Evolutionary conservation across 1,140 invertebrate genomes (phyloP).

Genomic region (Zaprionus vittiger): DNA sequence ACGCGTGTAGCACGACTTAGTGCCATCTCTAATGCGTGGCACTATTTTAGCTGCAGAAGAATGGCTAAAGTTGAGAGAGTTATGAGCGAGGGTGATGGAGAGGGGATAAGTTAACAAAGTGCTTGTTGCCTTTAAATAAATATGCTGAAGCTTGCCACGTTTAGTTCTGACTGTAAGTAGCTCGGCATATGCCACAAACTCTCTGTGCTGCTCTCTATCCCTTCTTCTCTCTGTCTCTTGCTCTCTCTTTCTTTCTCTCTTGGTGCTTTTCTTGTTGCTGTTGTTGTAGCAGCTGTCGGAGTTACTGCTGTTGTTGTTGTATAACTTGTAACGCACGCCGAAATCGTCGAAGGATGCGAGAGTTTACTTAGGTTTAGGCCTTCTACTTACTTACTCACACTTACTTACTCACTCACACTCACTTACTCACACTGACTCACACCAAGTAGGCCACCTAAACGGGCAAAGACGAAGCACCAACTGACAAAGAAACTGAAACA

Average conservation of each 20-base stretch:
- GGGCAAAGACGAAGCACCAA: constrained; percentile 10
- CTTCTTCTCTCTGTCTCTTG: neutral
- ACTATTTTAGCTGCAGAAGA: neutral
- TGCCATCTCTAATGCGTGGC: constrained; percentile 16
- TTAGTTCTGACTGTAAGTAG: constrained; percentile 20
- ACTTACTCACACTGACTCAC: neutral
- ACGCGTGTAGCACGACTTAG: neutral
- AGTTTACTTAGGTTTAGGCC: constrained; percentile 45
- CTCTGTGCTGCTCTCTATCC: neutral
- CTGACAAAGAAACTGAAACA: constrained; percentile 34
- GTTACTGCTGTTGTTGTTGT: constrained; percentile 23
- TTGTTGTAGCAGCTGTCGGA: constrained; percentile 9
- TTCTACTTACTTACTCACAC: neutral
- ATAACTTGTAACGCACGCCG: constrained; percentile 26
- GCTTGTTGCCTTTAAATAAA: constrained; percentile 78
- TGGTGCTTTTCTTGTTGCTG: neutral
- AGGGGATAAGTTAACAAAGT: constrained; percentile 59
- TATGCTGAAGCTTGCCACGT: constrained; percentile 56
- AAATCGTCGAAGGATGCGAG: constrained; percentile 25
- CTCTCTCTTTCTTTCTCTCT: neutral
- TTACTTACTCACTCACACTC: neutral
- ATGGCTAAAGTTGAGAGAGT: neutral
- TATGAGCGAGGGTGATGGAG: neutral
- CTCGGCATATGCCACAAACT: neutral
- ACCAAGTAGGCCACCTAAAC: constrained; percentile 34